Evolutionary conservation across 35 echinoderm and acorn worm species (phyloP), one percentile per base, ranked within the genome.

Genomic region (Apostichopus parvimensis): DNA sequence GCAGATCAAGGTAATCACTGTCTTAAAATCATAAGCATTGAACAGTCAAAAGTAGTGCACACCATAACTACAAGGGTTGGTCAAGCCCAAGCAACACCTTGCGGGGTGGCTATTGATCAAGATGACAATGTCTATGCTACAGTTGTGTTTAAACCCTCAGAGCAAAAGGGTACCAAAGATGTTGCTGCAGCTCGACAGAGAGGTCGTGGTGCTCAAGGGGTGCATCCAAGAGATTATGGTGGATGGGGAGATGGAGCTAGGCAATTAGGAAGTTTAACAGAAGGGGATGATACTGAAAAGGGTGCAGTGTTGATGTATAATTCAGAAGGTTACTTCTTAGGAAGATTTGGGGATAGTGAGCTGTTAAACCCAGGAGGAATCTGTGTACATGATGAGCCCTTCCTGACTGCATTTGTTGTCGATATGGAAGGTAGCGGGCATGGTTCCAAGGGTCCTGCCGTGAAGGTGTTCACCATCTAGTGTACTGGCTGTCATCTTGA

Each of bases 231-330:
- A 6, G 71, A 75, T 75, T 75, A 75, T 75, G 71, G 71, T 75
- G 81, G 81, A 55, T 56, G 81, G 55, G 53, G 56, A 57, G 56
- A 83, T 20, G 80, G 80, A 20, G 45, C 53, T 56, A 84, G 15
- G 54, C 7, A 60, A 24, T 0, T 17, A 14, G 5, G 6, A 22
- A 15, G 20, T 6, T 22, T 11, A 18, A 18, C 28, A 53, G 85
- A 71, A 58, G 64, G 10, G 6, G 61, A 88, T 13, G 62, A 64
- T 55, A 34, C 21, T 9, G 61, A 88, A 24, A 88, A 54, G 24
- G 86, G 86, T 6, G 68, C 62, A n/a, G 86, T 88, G 57, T 55
- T 88, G 34, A 88, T 88, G 86, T 88, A 88, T n/a, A 88, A 88
- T 88, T 14, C 61, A 68, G 86, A 88, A 7, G 86, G 86, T 24